These are phyloP conservation scores for Plotosus lineatus DNA, from an alignment of 2,113 vertebrate genomes.

Conservation along the genomic window DNA sequence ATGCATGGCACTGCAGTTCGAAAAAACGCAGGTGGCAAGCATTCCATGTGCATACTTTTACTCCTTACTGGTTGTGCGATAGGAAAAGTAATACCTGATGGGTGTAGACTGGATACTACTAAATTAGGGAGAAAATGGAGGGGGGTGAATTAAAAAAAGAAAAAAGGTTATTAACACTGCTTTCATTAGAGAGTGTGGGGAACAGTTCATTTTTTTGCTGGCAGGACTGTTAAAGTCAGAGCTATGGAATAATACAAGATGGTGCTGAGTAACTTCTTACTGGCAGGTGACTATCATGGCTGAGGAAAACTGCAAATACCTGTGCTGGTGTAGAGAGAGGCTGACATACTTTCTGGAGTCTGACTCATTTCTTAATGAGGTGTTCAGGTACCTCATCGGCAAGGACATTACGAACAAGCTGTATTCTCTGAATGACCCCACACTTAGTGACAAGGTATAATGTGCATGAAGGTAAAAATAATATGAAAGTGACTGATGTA, in stretches of 20 bases:
- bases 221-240: background rate
- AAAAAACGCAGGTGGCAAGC: too few relatives aligned
- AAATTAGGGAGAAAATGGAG: too few relatives aligned
- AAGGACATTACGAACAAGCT: conserved; percentile 99
- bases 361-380: conserved; percentile 91
- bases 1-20: too few relatives aligned
- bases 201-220: background rate
- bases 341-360: conserved; percentile 95
- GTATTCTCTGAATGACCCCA: conserved; percentile 95
- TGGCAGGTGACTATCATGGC: conserved; percentile 90
- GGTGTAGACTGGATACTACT: too few relatives aligned
- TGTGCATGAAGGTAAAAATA: background rate
- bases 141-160: too few relatives aligned
- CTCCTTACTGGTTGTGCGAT: too few relatives aligned
- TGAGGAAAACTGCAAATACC: conserved; percentile 91
- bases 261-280: background rate
- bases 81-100: too few relatives aligned
- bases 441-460: conserved; percentile 92
- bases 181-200: background rate
- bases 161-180: background rate
- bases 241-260: background rate
- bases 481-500: background rate
- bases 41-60: too few relatives aligned
- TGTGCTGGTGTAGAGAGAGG: conserved; percentile 95
- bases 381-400: conserved; percentile 94